phyloP scores from a whole-genome alignment of 1,140 invertebrate species.

The Drosophila pectinifera region DNA sequence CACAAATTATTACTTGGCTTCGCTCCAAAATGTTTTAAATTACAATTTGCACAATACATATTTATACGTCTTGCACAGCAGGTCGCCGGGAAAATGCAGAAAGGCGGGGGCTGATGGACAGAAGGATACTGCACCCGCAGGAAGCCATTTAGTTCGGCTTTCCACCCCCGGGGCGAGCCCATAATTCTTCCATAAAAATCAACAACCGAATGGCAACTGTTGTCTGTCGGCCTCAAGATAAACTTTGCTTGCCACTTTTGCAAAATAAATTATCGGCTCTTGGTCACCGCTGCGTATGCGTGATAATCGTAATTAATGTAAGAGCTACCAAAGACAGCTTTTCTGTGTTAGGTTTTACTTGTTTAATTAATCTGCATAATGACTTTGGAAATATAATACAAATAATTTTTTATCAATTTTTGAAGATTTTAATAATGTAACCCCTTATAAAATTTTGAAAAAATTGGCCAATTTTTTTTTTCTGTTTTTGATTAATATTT shows the following conservation, averaged over 20 bases:
- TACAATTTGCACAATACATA: conserved; percentile 71
- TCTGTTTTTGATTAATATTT: no score
- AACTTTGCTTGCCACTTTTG: conserved; percentile 50
- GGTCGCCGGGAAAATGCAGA: conserved; percentile 6
- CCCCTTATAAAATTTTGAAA: no score
- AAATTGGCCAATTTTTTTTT: no score
- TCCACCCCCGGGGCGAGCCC: conserved; percentile 17
- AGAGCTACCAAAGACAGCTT: background rate
- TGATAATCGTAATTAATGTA: conserved; percentile 45
- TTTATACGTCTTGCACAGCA: conserved; percentile 49
- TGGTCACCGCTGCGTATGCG: conserved; percentile 49
- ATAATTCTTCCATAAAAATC: conserved; percentile 60
- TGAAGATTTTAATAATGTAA: no score
- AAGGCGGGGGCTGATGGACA: conserved; percentile 1
- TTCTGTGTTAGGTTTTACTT: no score
- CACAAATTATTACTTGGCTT: conserved; percentile 81
- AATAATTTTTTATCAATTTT: no score
- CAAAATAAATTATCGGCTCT: conserved; percentile 37
- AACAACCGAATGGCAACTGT: conserved; percentile 58
- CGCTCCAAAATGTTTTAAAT: conserved; percentile 77
- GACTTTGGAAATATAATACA: no score
- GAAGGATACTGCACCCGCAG: conserved; percentile 47
- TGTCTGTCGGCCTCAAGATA: conserved; percentile 53
- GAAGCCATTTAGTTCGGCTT: conserved; percentile 65
- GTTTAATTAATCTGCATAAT: no score